Conservation (phyloP, 2,113 vertebrate species). For the Chelonoidis abingdonii region DNA sequence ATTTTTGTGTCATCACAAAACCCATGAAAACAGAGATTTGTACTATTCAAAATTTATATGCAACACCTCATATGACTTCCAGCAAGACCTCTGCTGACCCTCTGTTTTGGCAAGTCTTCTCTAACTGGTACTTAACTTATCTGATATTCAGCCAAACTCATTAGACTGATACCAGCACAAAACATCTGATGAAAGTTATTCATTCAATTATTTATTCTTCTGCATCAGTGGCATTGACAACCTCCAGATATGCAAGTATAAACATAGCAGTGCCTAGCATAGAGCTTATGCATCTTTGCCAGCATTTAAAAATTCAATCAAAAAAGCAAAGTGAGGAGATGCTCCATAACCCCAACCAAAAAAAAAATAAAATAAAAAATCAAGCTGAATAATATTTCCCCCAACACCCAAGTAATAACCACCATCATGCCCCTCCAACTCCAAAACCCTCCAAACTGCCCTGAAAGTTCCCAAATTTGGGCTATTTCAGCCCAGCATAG, state of each 20-base stretch:
- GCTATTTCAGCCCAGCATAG: neutral
- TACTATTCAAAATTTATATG: neutral
- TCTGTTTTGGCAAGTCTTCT: neutral
- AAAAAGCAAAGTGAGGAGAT: neutral
- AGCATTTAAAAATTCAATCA: neutral
- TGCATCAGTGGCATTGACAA: neutral
- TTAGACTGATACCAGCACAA: neutral
- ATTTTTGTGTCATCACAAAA: neutral
- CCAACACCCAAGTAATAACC: neutral
- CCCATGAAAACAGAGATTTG: neutral
- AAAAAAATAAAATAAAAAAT: neutral
- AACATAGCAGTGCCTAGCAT: neutral
- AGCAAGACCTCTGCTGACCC: neutral
- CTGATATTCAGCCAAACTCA: neutral
- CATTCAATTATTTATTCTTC: neutral
- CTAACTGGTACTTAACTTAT: neutral
- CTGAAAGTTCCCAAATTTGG: neutral
- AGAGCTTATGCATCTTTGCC: neutral
- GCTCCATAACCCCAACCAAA: neutral
- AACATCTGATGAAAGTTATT: neutral
- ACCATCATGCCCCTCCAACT: neutral
- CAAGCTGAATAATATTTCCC: neutral
- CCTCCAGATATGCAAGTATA: neutral
- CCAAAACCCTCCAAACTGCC: neutral
- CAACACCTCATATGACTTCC: neutral